Base-by-base conservation (phyloP, 2,888 invertebrate genomes). In the Metopia argyrocephala region DNA sequence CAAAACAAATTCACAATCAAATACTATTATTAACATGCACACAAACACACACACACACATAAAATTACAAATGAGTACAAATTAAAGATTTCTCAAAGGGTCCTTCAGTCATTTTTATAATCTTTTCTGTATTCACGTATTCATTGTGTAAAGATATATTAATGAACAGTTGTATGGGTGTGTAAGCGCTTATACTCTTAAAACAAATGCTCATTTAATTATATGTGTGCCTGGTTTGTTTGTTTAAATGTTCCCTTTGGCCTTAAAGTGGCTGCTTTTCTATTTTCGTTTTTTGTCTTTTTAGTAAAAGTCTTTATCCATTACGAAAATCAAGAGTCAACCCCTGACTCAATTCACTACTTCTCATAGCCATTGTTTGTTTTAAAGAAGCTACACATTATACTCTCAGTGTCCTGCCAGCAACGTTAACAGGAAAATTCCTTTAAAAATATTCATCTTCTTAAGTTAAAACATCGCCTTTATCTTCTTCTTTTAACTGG, bases 361-460 rank as follows among this genome's bases (percentile, higher is more conserved):
- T 20, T 46, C 28, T 48, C 15, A 20, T 18, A n/a, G 12, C 21
- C 9, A 56, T 54, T 74, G 20, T 71, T 76, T 64, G 69, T 74
- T 25, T 45, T 64, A 62, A 68, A 50, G 27, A n/a, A n/a, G n/a
- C n/a, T n/a, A n/a, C n/a, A n/a, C n/a, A n/a, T 45, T 62, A 21
- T 52, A n/a, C 20, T 25, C 27, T 25, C 38, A 69, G 15, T 74
- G 54, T 65, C 65, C 70, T 70, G 65, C 56, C 65, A 70, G 70
- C 9, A 75, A 59, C 48, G 56, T 73, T 57, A 62, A 62, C 74
- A 75, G 28, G 59, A 70, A 78, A 75, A 78, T 59, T 78, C 81
- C 78, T 74, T 81, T 74, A 61, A 78, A 76, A 74, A 70, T 62
- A 66, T 74, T 65, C 74, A 65, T 56, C 70, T 65, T 66, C 50